These are phyloP conservation scores for Polyploca ridens DNA, from an alignment of 2,888 invertebrate species.

Conservation along the genomic window DNA sequence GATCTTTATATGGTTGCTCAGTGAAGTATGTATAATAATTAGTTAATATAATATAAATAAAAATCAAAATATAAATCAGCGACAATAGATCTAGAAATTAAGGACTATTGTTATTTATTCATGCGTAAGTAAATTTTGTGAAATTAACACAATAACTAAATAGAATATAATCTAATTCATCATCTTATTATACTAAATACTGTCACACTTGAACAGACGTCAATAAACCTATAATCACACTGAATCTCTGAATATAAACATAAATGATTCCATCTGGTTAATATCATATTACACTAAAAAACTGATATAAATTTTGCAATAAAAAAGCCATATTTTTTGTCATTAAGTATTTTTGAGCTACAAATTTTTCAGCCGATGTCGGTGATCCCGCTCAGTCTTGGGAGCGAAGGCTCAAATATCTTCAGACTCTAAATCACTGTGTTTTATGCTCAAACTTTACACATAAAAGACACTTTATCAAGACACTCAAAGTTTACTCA, in stretches of 20 bases:
- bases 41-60: no score
- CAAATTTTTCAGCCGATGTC: not conserved
- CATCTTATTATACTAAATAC: no score
- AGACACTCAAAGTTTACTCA: slow-evolving; percentile 35
- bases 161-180: no score
- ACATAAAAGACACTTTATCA: slow-evolving; percentile 50
- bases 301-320: not conserved
- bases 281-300: not conserved
- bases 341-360: not conserved
- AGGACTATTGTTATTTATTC: no score
- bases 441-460: slow-evolving; percentile 51
- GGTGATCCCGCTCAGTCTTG: not conserved
- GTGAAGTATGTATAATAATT: no score
- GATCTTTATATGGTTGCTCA: no score
- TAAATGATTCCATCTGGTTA: not conserved
- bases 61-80: no score
- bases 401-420: slow-evolving; percentile 26
- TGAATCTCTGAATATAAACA: not conserved
- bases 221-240: not conserved
- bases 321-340: not conserved
- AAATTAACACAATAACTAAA: no score
- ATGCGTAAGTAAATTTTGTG: no score
- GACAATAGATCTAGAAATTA: no score
- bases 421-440: slow-evolving; percentile 41
- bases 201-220: not conserved